A percentile compares a stretch with the other conserved stretches of the same genome.
phyloP scores from a whole-genome alignment of 2,888 invertebrate species.

The Himalopsyche anomala region DNA sequence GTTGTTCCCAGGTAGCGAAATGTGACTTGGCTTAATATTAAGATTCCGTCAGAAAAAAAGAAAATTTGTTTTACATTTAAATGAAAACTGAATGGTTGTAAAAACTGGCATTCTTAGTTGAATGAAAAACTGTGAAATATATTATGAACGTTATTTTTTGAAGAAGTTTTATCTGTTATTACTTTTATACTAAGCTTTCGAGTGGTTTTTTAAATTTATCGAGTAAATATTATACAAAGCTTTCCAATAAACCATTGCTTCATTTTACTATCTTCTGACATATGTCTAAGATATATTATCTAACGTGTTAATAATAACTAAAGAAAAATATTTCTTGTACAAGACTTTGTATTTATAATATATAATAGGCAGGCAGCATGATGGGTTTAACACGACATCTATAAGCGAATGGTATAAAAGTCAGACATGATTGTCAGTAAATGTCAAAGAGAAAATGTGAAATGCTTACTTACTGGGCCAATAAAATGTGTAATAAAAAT shows the following conservation, averaged over 20 bases:
- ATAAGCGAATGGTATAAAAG: slow-evolving; percentile 20
- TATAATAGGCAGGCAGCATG: not conserved
- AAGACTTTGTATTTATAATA: not conserved
- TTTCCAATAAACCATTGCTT: not conserved
- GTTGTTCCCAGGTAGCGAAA: no score
- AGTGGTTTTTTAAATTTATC: not conserved
- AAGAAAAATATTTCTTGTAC: not conserved
- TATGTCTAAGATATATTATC: not conserved
- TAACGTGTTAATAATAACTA: not conserved
- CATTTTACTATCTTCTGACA: not conserved
- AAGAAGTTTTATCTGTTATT: no score
- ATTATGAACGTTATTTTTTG: no score
- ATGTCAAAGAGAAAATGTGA: slow-evolving; percentile 26
- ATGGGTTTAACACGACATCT: not conserved
- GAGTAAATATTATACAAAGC: not conserved
- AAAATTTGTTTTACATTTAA: no score
- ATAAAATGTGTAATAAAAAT: slow-evolving; percentile 39
- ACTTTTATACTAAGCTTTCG: not conserved
- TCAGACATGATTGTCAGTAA: slow-evolving; percentile 23
- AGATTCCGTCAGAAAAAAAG: no score
- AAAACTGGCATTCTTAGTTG: no score
- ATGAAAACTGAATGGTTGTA: no score
- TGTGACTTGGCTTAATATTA: no score
- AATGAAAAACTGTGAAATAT: no score
- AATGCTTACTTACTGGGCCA: not conserved